These are phyloP conservation scores for Schizotus pectinicornis DNA, from an alignment of 2,888 invertebrate genomes.

Conservation along the genomic window DNA sequence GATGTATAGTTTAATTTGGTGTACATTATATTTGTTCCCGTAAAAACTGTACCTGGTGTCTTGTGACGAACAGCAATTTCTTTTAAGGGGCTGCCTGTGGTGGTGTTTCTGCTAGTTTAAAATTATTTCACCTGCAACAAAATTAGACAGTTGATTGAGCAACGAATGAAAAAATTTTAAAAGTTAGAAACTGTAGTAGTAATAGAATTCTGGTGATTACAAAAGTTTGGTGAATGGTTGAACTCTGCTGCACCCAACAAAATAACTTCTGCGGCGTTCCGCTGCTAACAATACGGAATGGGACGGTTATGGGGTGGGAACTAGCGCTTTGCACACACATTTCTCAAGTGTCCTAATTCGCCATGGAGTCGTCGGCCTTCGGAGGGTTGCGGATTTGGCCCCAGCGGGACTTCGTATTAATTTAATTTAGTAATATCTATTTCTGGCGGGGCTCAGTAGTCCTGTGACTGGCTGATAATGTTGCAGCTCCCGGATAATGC, in stretches of 20 bases:
- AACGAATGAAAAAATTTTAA: too few species aligned
- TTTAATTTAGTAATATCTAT: conserved; percentile 35
- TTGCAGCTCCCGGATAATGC: conserved; percentile 26
- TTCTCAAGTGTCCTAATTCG: conserved; percentile 13
- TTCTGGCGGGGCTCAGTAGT: conserved; percentile 25
- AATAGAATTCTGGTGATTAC: neutral
- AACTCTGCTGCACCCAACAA: neutral
- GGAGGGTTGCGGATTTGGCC: conserved; percentile 18
- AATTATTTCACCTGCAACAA: too few species aligned
- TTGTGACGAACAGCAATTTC: too few species aligned
- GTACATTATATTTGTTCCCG: too few species aligned
- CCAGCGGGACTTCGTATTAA: conserved; percentile 29
- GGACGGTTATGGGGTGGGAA: conserved; percentile 8
- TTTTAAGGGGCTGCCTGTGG: too few species aligned
- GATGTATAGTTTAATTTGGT: too few species aligned
- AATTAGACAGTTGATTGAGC: too few species aligned
- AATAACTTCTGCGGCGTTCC: neutral
- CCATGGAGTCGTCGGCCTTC: neutral
- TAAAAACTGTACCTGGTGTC: too few species aligned
- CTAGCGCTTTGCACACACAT: conserved; percentile 6
- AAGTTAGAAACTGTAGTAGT: too few species aligned
- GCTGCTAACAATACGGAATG: neutral
- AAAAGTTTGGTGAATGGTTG: neutral
- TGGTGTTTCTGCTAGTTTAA: too few species aligned
- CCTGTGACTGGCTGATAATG: conserved; percentile 26